Conservation (phyloP, 2,113 vertebrate genomes). For the Vanacampus margaritifer region DNA sequence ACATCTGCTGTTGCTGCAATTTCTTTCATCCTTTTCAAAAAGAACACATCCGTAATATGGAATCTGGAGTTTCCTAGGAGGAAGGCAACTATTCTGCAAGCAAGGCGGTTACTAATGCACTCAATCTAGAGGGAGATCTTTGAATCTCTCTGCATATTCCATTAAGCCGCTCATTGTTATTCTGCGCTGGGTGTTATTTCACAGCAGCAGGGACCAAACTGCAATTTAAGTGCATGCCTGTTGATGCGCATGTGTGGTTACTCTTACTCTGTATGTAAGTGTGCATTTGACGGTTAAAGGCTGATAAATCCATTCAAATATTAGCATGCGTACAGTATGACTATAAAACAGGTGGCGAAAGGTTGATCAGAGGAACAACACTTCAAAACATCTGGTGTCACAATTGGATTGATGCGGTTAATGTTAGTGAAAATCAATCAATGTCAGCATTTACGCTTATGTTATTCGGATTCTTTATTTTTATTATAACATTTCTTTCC, state of each 20-base stretch:
- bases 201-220: conserved; percentile 41
- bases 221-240: conserved; percentile 34
- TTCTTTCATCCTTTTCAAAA: conserved; percentile 25
- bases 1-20: neutral
- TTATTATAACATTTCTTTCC: too few relatives aligned
- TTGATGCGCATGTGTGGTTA: conserved; percentile 5
- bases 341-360: conserved; percentile 26
- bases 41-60: conserved; percentile 25
- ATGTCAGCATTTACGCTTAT: neutral
- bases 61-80: conserved; percentile 25
- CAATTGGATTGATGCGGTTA: conserved; percentile 2
- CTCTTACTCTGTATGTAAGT: neutral
- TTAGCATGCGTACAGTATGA: conserved; percentile 37
- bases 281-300: conserved; percentile 7
- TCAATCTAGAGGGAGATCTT: conserved; percentile 52
- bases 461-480: too few relatives aligned
- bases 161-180: conserved; percentile 65
- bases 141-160: conserved; percentile 55
- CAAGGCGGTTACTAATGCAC: conserved; percentile 26
- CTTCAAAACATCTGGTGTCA: neutral
- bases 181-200: conserved; percentile 64
- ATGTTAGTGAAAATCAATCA: neutral
- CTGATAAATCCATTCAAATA: conserved; percentile 44
- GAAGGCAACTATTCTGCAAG: conserved; percentile 22
- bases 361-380: neutral